phyloP scores from a whole-genome alignment of 2,113 vertebrate genomes.

The Pardalotus punctatus region DNA sequence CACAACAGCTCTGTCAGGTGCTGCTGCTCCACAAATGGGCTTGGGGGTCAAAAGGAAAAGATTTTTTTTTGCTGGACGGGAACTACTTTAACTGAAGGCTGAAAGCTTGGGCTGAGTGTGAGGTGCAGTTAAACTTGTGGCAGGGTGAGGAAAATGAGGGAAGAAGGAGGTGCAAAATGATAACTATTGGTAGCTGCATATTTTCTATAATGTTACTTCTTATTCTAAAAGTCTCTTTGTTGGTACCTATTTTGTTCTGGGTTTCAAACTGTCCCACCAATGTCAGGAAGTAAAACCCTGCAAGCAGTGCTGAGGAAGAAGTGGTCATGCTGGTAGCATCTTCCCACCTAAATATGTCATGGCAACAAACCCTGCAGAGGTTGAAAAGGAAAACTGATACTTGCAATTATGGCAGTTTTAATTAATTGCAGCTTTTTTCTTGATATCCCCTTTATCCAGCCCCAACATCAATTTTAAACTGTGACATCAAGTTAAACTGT shows the following conservation, averaged over 20 bases:
- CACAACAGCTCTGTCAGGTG: background rate
- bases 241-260: background rate
- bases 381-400: background rate
- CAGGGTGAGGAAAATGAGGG: background rate
- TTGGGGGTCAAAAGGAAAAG: background rate
- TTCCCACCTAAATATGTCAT: background rate
- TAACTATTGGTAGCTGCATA: background rate
- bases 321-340: background rate
- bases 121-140: background rate
- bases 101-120: background rate
- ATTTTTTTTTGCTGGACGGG: background rate
- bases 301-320: background rate
- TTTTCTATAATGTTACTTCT: background rate
- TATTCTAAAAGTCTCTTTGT: background rate
- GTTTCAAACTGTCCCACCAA: background rate
- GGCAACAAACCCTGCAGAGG: background rate
- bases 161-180: background rate
- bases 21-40: background rate
- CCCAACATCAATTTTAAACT: background rate
- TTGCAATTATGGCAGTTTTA: background rate
- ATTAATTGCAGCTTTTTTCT: background rate
- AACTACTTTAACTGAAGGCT: background rate
- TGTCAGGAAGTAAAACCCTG: background rate
- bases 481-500: background rate
- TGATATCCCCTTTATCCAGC: background rate